Base-by-base conservation (phyloP, 2,797 vertebrate species). In the Psittacula derbiana region DNA sequence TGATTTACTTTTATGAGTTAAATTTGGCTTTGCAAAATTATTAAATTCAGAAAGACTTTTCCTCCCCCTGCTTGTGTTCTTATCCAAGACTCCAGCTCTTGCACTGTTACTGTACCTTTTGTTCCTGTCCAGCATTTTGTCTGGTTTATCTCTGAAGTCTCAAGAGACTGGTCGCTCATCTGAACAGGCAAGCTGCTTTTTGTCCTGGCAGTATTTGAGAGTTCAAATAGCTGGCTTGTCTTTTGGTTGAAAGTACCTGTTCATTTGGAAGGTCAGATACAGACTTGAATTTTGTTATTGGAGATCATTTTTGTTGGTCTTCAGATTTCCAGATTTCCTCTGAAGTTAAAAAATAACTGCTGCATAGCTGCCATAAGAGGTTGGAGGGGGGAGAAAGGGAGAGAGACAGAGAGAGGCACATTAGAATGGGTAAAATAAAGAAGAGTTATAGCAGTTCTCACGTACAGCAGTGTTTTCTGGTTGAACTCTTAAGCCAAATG, bases 101-200 rank as follows among this genome's bases (percentile, higher is more conserved):
- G 49, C 49, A 23, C 14, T 85, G 28, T 92, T 65, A 65, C 53
- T 88, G 49, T 86, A 62, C 49, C 0, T 86, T 94, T 89, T 93
- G 75, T 91, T 94, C 85, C 36, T 88, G 58, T 74, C 23, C 27
- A 72, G 43, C 40, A 36, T 73, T 96, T 91, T 58, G 53, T 83
- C 81, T 93, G 79, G 21, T 80, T 92, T 93, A n/a, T 91, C 33
- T 96, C 72, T 65, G 7, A 78, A 13, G 31, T 87, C 72, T 80
- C 47, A 40, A 41, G 79, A 75, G 40, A 47, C 38, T 38, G 38
- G 27, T 25, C 80, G 76, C 75, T 91, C 31, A 38, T 60, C 38
- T 78, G 46, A 65, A 44, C 43, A 86, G 33, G 40, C 3, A 0
- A 69, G 49, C 52, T 85, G 41, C 30, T 70, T 36, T 61, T 36